Evolutionary conservation across 2,888 invertebrate genomes (phyloP).

Genomic region (Eulithis testata): DNA sequence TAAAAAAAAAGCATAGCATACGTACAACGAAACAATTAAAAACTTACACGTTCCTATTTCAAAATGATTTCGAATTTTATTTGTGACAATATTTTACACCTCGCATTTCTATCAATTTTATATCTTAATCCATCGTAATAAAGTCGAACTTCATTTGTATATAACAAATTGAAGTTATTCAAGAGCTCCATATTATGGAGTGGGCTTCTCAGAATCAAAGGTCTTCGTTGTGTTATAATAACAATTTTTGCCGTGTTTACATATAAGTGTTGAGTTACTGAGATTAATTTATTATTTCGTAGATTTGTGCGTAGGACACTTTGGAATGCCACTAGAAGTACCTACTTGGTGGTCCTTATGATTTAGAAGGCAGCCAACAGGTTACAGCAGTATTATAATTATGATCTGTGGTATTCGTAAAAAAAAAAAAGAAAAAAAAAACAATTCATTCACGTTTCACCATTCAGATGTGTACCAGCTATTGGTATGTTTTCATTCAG

Average conservation of each 20-base stretch:
- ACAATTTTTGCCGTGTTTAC: constrained; percentile 72
- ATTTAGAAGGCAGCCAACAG: no score
- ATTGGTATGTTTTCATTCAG: no score
- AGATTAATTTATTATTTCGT: constrained; percentile 60
- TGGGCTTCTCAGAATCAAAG: constrained; percentile 43
- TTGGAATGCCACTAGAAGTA: constrained; percentile 52
- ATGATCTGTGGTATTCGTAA: no score
- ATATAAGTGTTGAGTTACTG: constrained; percentile 68
- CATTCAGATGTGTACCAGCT: no score
- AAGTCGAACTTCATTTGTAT: constrained; percentile 39
- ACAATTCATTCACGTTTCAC: no score
- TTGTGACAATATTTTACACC: constrained; percentile 44
- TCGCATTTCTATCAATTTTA: constrained; percentile 6
- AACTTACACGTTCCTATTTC: constrained; percentile 69
- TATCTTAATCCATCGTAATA: constrained; percentile 15
- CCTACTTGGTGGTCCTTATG: constrained; percentile 54
- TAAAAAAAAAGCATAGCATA: constrained; percentile 33
- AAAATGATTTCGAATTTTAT: constrained; percentile 71
- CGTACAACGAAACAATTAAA: constrained; percentile 48
- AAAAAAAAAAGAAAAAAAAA: no score
- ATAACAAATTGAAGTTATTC: constrained; percentile 62
- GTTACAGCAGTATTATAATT: no score
- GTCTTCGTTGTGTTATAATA: constrained; percentile 59
- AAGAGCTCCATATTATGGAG: constrained; percentile 51
- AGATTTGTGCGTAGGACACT: constrained; percentile 75